Percentiles rank a stretch among this genome's conserved stretches.
Evolutionary conservation across 2,888 invertebrate genomes (phyloP).

Genomic region (Tipula lateralis): DNA sequence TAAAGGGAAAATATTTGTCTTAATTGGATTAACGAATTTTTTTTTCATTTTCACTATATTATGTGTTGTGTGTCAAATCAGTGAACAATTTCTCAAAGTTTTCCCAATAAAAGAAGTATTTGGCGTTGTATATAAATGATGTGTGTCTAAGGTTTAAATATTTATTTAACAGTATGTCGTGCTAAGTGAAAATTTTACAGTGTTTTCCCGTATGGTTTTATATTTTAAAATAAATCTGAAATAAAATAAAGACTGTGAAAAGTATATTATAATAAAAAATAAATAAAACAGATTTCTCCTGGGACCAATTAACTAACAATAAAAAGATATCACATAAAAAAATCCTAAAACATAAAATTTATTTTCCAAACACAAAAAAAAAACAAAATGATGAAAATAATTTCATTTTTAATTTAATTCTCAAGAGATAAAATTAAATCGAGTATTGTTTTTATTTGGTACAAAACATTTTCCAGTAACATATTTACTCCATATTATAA

Average conservation of each 20-base stretch:
- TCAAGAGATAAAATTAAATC: constrained; percentile 11
- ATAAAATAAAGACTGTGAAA: neutral
- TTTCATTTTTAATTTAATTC: constrained; percentile 1
- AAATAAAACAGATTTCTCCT: neutral
- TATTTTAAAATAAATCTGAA: neutral
- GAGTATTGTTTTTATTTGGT: neutral
- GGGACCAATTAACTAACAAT: constrained; percentile 19
- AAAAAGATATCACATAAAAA: neutral
- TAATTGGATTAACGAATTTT: constrained; percentile 4
- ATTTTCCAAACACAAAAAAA: neutral
- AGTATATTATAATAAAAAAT: constrained; percentile 3
- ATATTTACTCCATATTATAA: neutral
- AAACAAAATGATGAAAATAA: constrained; percentile 9
- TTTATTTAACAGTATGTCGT: neutral
- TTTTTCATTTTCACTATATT: neutral
- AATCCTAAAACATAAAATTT: neutral
- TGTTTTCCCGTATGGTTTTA: neutral
- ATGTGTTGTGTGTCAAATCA: neutral
- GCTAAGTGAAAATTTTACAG: neutral
- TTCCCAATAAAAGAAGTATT: neutral
- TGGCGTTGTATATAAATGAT: neutral
- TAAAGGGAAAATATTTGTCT: neutral
- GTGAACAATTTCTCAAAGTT: neutral
- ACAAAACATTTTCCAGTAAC: neutral
- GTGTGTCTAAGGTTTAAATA: neutral